Conservation (phyloP, 2,113 vertebrate species). For the Erythrocercus mccallii region DNA sequence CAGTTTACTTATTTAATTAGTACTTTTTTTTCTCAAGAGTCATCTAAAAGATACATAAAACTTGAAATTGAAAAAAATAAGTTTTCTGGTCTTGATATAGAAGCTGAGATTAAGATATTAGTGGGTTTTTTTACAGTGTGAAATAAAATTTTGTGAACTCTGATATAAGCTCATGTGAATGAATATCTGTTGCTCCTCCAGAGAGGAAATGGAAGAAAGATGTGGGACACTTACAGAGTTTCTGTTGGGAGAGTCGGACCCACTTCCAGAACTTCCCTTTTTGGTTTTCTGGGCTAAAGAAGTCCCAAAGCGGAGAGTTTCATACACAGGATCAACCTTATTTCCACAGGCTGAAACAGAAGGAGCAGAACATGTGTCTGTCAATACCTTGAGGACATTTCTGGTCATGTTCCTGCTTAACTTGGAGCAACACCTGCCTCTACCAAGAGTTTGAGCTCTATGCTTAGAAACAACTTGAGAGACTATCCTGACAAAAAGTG, state of each 20-base stretch:
- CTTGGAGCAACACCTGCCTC: background rate
- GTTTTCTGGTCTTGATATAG: background rate
- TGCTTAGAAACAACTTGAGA: background rate
- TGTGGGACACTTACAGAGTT: conserved; percentile 82
- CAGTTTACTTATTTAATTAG: background rate
- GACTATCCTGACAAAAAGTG: background rate
- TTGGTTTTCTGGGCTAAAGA: conserved; percentile 95
- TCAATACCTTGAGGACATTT: background rate
- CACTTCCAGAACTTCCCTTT: conserved; percentile 83
- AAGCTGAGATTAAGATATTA: background rate
- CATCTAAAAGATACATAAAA: background rate
- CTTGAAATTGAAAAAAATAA: background rate
- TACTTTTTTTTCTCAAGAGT: background rate
- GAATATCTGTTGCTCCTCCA: background rate
- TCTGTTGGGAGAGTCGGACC: conserved; percentile 89
- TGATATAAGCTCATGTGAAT: background rate
- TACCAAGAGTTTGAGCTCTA: background rate
- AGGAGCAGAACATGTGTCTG: background rate
- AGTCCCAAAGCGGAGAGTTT: conserved; percentile 94
- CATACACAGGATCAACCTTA: conserved; percentile 97
- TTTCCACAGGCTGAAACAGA: conserved; percentile 89
- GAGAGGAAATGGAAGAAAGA: background rate
- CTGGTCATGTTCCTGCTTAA: background rate
- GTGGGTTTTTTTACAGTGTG: background rate
- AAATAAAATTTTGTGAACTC: background rate